Conservation (phyloP, 2,888 invertebrate species). For the Erebia aethiops region DNA sequence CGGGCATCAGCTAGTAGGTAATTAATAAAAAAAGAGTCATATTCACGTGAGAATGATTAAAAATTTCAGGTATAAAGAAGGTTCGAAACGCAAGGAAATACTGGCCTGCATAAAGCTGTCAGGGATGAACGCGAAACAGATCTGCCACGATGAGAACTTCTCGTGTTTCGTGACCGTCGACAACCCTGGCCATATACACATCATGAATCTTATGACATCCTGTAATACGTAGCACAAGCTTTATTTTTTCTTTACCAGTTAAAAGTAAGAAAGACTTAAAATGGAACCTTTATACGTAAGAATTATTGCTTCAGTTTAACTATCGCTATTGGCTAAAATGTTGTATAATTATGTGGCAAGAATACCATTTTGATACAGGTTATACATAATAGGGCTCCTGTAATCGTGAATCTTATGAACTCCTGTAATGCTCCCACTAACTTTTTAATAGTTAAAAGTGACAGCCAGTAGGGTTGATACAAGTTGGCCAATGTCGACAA, state of each 20-base stretch:
- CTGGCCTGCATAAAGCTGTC: slow-evolving; percentile 75
- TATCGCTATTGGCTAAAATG: too few species aligned
- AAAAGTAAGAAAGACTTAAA: not conserved
- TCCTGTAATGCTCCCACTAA: too few species aligned
- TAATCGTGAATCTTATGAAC: too few species aligned
- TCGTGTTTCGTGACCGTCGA: slow-evolving; percentile 84
- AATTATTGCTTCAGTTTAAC: too few species aligned
- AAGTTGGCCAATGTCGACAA: too few species aligned
- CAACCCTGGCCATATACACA: slow-evolving; percentile 83
- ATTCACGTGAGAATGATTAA: not conserved
- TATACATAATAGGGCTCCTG: too few species aligned
- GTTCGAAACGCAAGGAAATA: slow-evolving; percentile 70
- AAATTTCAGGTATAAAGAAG: slow-evolving; percentile 66
- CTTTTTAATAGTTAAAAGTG: too few species aligned
- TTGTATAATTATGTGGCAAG: too few species aligned
- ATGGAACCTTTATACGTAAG: too few species aligned
- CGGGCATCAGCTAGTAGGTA: too few species aligned
- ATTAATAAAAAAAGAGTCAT: too few species aligned
- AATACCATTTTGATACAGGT: too few species aligned
- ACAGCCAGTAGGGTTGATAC: not conserved
- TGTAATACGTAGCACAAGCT: slow-evolving; percentile 49
- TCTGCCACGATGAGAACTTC: slow-evolving; percentile 76
- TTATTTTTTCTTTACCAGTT: slow-evolving; percentile 9
- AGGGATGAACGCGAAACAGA: slow-evolving; percentile 69
- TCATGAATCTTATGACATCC: slow-evolving; percentile 75